Evolutionary conservation across 2,797 vertebrate species (phyloP).

Genomic region (Antennarius maculatus): DNA sequence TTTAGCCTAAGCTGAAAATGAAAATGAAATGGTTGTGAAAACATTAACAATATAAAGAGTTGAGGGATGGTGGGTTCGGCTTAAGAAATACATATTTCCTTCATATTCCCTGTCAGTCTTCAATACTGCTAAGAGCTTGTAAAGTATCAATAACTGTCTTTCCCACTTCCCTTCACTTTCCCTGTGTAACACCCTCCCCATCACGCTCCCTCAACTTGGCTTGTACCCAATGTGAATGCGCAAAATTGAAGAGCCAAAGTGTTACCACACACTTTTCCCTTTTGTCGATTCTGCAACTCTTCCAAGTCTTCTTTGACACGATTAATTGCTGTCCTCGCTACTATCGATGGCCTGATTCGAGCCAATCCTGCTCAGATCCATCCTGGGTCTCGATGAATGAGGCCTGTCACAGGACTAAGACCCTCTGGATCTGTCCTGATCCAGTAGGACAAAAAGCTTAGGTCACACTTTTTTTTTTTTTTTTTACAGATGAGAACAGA

Average conservation of each 20-base stretch:
- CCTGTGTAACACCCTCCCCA: constrained; percentile 29
- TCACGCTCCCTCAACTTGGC: constrained; percentile 37
- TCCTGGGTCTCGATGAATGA: constrained; percentile 25
- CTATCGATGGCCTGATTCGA: constrained; percentile 69
- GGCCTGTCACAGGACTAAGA: constrained; percentile 48
- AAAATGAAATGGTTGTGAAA: constrained; percentile 11
- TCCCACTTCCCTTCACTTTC: constrained; percentile 18
- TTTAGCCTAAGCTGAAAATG: constrained; percentile 24
- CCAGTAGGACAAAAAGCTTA: constrained; percentile 45
- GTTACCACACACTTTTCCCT: constrained; percentile 71
- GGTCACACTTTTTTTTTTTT: constrained; percentile 54
- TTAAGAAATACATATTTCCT: constrained; percentile 41
- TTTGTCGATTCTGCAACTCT: constrained; percentile 78
- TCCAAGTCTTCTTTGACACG: constrained; percentile 63
- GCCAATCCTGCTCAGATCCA: constrained; percentile 37
- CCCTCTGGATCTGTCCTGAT: constrained; percentile 43
- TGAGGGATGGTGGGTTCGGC: neutral
- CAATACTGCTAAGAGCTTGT: constrained; percentile 58
- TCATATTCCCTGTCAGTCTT: constrained; percentile 59
- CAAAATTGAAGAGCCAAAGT: constrained; percentile 66
- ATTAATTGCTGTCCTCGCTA: constrained; percentile 75
- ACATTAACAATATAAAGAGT: constrained; percentile 12
- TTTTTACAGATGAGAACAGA: neutral
- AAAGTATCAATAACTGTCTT: constrained; percentile 68
- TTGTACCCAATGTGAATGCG: constrained; percentile 55